Percentiles rank a stretch among this genome's conserved stretches.
Conservation (phyloP, 2,888 invertebrate species). For the Protodeltote pygarga region DNA sequence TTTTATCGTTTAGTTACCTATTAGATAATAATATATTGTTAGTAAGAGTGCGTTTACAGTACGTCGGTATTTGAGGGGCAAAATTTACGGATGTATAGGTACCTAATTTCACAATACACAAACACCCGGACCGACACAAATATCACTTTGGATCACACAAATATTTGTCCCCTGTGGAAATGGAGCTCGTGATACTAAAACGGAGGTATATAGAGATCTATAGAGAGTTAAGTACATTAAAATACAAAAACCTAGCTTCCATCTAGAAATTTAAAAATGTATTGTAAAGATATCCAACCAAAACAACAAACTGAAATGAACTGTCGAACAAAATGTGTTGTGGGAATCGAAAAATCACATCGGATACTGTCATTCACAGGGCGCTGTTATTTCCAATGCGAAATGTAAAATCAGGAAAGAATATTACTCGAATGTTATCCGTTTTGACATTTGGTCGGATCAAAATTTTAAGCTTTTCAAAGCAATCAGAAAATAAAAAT, state of each 20-base stretch:
- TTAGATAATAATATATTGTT: too few species aligned
- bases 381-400: constrained; percentile 49
- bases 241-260: constrained; percentile 9
- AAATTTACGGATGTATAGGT: too few species aligned
- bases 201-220: too few species aligned
- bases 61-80: too few species aligned
- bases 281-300: constrained; percentile 24
- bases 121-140: too few species aligned
- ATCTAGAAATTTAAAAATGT: constrained; percentile 15
- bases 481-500: constrained; percentile 54
- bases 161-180: too few species aligned
- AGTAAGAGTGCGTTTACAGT: too few species aligned
- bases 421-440: constrained; percentile 48
- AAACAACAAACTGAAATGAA: constrained; percentile 27
- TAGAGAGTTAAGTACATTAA: too few species aligned
- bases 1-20: too few species aligned
- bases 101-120: too few species aligned
- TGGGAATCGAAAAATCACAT: constrained; percentile 28
- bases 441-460: constrained; percentile 52
- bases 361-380: constrained; percentile 30
- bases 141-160: too few species aligned
- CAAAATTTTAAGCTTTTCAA: constrained; percentile 54
- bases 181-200: too few species aligned
- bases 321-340: constrained; percentile 35
- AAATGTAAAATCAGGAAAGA: constrained; percentile 57